Percentiles rank a stretch among this genome's conserved stretches.
These are phyloP conservation scores for Sebastes trivittatus DNA, from an alignment of 2,797 vertebrate genomes.

Conservation along the genomic window DNA sequence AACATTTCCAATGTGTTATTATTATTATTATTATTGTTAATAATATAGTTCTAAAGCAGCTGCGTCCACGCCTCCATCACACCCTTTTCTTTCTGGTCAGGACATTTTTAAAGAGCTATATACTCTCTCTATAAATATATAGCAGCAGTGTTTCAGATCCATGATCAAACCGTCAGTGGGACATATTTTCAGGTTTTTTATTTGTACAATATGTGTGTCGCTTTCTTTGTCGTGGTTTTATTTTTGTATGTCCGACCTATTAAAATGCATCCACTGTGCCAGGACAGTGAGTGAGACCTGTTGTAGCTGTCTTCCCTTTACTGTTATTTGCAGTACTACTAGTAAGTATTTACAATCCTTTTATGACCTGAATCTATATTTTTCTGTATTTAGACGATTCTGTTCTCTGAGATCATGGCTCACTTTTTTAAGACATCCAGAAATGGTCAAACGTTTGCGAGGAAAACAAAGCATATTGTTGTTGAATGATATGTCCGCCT, in stretches of 20 bases:
- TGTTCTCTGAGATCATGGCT: slow-evolving; percentile 64
- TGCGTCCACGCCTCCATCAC: slow-evolving; percentile 81
- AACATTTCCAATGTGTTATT: slow-evolving; percentile 74
- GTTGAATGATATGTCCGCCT: slow-evolving; percentile 72
- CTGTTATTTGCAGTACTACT: slow-evolving; percentile 64
- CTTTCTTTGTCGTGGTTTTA: slow-evolving; percentile 86
- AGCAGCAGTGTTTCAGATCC: slow-evolving; percentile 87
- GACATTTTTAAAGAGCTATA: slow-evolving; percentile 81
- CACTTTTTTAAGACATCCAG: slow-evolving; percentile 68
- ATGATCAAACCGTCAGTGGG: slow-evolving; percentile 90
- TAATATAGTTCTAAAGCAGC: slow-evolving; percentile 78
- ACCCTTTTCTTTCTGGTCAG: slow-evolving; percentile 85
- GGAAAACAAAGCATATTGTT: slow-evolving; percentile 70
- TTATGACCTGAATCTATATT: slow-evolving; percentile 73
- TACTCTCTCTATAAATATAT: not conserved
- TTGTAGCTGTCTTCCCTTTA: slow-evolving; percentile 78
- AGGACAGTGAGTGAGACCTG: slow-evolving; percentile 79
- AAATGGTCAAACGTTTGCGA: slow-evolving; percentile 50
- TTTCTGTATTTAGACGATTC: slow-evolving; percentile 75
- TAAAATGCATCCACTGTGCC: slow-evolving; percentile 83
- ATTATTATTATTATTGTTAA: slow-evolving; percentile 57
- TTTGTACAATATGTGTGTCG: slow-evolving; percentile 92
- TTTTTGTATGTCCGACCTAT: slow-evolving; percentile 85
- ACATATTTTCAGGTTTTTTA: slow-evolving; percentile 88
- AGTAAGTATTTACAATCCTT: slow-evolving; percentile 72